Evolutionary conservation across 2,888 invertebrate species (phyloP).

Genomic region (Dusona sp.): DNA sequence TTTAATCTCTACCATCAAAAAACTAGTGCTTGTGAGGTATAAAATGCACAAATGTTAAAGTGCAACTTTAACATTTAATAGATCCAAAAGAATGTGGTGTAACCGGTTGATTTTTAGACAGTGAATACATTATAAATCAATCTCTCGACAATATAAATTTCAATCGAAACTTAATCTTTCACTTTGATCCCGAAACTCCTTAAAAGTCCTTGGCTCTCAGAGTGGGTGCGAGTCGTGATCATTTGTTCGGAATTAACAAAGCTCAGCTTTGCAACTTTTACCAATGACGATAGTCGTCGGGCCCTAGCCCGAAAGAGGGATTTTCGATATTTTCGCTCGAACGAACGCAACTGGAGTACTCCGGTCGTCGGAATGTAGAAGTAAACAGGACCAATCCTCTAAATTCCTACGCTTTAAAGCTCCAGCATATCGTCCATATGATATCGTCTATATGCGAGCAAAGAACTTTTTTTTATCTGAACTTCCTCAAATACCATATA

Average conservation of each 20-base stretch:
- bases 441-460: neutral
- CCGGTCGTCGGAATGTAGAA: neutral
- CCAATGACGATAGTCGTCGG: neutral
- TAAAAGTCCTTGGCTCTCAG: neutral
- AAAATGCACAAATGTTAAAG: too few relatives aligned
- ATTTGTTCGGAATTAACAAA: neutral
- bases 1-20: too few relatives aligned
- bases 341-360: neutral
- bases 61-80: too few relatives aligned
- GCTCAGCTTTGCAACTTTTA: neutral
- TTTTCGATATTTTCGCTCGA: conserved; percentile 7
- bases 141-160: too few relatives aligned
- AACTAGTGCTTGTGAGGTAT: too few relatives aligned
- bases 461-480: neutral
- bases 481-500: neutral
- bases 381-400: neutral
- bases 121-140: too few relatives aligned
- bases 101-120: too few relatives aligned
- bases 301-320: neutral
- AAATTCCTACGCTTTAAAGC: neutral
- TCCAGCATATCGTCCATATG: neutral
- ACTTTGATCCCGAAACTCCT: too few relatives aligned
- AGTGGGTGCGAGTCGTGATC: neutral
- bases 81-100: too few relatives aligned
- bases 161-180: too few relatives aligned